A percentile compares a stretch with the other conserved stretches of the same genome.
phyloP scores from a whole-genome alignment of 2,113 vertebrate genomes.

The Sapajus apella region DNA sequence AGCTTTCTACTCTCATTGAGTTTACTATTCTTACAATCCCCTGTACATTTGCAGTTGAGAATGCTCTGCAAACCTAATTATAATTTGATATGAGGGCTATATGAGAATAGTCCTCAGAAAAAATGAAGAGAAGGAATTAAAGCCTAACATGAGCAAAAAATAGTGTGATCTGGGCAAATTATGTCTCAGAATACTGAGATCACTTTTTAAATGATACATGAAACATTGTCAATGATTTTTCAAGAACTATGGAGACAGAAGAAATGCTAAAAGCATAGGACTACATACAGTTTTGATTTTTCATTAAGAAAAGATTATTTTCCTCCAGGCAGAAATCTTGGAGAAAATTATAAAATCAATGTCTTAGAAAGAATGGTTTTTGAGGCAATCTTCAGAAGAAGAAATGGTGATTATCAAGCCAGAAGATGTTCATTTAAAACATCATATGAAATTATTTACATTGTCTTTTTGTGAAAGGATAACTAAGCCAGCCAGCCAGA shows the following conservation, averaged over 20 bases:
- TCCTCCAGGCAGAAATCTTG: background rate
- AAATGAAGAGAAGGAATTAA: background rate
- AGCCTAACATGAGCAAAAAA: background rate
- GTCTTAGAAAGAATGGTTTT: slow-evolving; percentile 47
- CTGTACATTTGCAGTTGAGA: background rate
- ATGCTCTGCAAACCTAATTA: background rate
- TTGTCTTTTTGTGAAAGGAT: slow-evolving; percentile 43
- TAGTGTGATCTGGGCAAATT: background rate
- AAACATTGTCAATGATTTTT: background rate
- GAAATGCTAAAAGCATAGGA: background rate
- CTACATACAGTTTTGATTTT: slow-evolving; percentile 13
- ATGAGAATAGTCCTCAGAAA: background rate
- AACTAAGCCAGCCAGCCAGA: background rate
- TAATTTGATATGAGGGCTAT: background rate
- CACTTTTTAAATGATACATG: background rate
- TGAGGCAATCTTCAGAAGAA: slow-evolving; percentile 32
- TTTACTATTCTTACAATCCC: background rate
- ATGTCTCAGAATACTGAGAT: background rate
- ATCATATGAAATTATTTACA: background rate
- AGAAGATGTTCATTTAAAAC: slow-evolving; percentile 40
- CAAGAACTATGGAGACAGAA: background rate
- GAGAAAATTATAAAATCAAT: slow-evolving; percentile 56
- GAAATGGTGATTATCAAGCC: slow-evolving; percentile 19
- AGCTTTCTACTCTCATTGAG: background rate
- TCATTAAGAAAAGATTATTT: background rate